Evolutionary conservation across 2,113 vertebrate genomes (phyloP).

Genomic region (Sylvicapra grimmia): DNA sequence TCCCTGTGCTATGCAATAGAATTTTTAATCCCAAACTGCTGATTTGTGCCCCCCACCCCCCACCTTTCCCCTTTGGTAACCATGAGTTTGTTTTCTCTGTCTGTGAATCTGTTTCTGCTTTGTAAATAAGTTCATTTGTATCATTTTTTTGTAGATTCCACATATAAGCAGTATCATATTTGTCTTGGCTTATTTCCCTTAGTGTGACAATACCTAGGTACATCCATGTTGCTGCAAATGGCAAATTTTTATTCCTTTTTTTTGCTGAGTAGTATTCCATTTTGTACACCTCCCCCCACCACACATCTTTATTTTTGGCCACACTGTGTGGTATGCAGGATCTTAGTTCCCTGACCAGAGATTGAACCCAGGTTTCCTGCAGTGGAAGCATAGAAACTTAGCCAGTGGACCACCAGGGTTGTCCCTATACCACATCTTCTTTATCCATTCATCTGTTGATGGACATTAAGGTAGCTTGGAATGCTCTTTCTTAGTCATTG

Average conservation of each 20-base stretch:
- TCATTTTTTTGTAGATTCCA: neutral
- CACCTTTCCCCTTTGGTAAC: neutral
- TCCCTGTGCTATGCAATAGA: neutral
- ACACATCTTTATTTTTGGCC: neutral
- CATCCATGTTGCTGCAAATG: neutral
- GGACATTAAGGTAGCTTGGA: neutral
- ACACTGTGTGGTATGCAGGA: neutral
- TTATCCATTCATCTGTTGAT: neutral
- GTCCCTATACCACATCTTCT: neutral
- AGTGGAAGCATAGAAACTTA: neutral
- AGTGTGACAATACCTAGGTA: neutral
- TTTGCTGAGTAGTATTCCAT: neutral
- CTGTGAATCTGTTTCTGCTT: neutral
- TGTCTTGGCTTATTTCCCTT: neutral
- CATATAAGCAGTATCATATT: neutral
- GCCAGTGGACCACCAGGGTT: neutral
- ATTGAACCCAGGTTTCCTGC: neutral
- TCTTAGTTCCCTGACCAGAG: neutral
- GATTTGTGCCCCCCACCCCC: neutral
- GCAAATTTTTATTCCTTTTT: neutral
- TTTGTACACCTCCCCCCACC: neutral
- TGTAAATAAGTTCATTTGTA: neutral
- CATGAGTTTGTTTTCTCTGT: neutral
- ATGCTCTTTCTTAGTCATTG: neutral
- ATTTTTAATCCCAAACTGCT: neutral